These are phyloP conservation scores for Dendrolimus punctatus DNA, from an alignment of 1,140 invertebrate genomes.

Conservation along the genomic window DNA sequence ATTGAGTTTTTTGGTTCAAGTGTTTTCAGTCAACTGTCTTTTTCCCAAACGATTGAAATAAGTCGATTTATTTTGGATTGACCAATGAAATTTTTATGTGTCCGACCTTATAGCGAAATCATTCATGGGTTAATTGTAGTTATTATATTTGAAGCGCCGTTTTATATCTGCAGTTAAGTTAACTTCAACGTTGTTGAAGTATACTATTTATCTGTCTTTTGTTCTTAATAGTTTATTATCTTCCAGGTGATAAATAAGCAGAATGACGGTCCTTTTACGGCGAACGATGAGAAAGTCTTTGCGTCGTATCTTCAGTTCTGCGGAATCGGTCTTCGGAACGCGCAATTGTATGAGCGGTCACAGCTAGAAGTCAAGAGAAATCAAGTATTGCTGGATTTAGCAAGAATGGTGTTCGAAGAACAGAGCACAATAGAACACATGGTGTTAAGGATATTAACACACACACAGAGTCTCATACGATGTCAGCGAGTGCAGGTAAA, in stretches of 20 bases:
- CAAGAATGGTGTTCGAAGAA: conserved; percentile 97
- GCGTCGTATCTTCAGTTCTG: conserved; percentile 95
- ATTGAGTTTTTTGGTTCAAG: not conserved
- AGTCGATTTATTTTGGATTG: no score
- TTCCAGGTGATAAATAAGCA: conserved; percentile 95
- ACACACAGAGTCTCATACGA: conserved; percentile 94
- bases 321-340: conserved; percentile 94
- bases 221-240: not conserved
- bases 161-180: no score
- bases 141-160: no score
- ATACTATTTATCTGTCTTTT: no score
- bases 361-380: conserved; percentile 95
- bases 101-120: no score
- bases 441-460: conserved; percentile 94
- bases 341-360: conserved; percentile 94
- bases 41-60: no score
- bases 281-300: conserved; percentile 93
- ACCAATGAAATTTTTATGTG: no score
- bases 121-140: no score
- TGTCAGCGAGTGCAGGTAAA: conserved; percentile 92
- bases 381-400: conserved; percentile 94
- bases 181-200: no score
- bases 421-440: conserved; percentile 97
- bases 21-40: not conserved
- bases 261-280: conserved; percentile 83